These are phyloP conservation scores for Idaea aversata DNA, from an alignment of 2,888 invertebrate species.

Conservation along the genomic window DNA sequence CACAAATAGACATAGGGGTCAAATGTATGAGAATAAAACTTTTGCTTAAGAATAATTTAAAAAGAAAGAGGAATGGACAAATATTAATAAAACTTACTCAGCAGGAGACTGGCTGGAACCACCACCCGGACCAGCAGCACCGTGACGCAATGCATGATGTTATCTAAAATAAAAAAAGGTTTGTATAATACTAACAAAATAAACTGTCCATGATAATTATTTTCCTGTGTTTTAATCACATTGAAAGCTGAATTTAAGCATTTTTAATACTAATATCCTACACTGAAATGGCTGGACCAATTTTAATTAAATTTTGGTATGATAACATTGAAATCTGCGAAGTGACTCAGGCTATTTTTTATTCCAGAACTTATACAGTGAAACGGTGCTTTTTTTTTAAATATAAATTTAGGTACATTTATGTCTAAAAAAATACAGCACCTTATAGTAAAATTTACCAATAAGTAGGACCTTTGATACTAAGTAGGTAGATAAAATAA, in stretches of 20 bases:
- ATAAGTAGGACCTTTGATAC: neutral
- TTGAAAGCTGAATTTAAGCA: too few species aligned
- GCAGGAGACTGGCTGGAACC: conserved; percentile 58
- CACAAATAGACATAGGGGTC: too few species aligned
- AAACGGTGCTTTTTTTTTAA: too few species aligned
- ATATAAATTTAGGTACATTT: too few species aligned
- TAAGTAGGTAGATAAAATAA: too few species aligned
- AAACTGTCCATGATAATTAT: neutral
- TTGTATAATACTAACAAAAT: neutral
- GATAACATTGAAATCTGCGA: too few species aligned
- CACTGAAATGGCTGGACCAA: too few species aligned
- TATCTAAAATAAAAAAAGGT: conserved; percentile 41
- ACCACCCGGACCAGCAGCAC: conserved; percentile 59
- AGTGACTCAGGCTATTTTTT: too few species aligned
- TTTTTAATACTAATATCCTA: too few species aligned
- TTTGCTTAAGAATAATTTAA: neutral
- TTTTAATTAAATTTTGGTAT: too few species aligned
- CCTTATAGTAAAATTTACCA: neutral
- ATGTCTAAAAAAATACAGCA: neutral
- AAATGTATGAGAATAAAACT: too few species aligned
- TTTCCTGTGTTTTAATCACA: neutral
- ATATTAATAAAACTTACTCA: conserved; percentile 53
- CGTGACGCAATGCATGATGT: conserved; percentile 55
- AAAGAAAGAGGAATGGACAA: neutral
- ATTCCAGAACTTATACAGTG: too few species aligned